These are phyloP conservation scores for Corvus hawaiiensis DNA, from an alignment of 2,113 vertebrate genomes.

Conservation along the genomic window DNA sequence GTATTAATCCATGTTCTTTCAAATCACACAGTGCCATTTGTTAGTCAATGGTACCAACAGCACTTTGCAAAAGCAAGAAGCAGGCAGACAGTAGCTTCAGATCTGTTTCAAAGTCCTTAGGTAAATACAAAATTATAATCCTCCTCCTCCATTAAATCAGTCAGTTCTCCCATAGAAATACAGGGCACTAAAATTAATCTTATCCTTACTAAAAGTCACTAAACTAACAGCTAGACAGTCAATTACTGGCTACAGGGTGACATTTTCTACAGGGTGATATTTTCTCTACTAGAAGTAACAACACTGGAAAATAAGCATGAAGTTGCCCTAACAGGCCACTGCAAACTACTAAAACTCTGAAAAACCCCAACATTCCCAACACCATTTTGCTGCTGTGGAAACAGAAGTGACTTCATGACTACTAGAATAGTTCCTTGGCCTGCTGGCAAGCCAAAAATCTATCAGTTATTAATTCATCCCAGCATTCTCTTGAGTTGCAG, in stretches of 20 bases:
- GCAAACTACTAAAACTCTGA: background rate
- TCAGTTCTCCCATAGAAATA: background rate
- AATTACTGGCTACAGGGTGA: background rate
- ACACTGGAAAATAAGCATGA: background rate
- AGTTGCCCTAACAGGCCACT: background rate
- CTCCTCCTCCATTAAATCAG: background rate
- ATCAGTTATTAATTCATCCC: background rate
- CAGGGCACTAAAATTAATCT: background rate
- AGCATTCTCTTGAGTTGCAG: background rate
- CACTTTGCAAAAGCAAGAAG: background rate
- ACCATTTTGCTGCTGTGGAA: background rate
- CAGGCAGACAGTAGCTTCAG: background rate
- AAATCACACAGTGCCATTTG: background rate
- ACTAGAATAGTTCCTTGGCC: background rate
- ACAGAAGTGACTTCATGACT: background rate
- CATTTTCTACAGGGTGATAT: background rate
- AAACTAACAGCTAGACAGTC: background rate
- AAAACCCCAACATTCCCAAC: background rate
- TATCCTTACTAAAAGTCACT: background rate
- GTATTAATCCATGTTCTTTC: background rate
- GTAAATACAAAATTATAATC: background rate
- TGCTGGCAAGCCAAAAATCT: background rate
- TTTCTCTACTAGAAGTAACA: background rate
- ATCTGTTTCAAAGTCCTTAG: background rate
- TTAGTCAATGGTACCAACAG: fast-evolving